These are phyloP conservation scores for Sinocyclocheilus maitianheensis DNA, from an alignment of 2,113 vertebrate species.

Conservation along the genomic window DNA sequence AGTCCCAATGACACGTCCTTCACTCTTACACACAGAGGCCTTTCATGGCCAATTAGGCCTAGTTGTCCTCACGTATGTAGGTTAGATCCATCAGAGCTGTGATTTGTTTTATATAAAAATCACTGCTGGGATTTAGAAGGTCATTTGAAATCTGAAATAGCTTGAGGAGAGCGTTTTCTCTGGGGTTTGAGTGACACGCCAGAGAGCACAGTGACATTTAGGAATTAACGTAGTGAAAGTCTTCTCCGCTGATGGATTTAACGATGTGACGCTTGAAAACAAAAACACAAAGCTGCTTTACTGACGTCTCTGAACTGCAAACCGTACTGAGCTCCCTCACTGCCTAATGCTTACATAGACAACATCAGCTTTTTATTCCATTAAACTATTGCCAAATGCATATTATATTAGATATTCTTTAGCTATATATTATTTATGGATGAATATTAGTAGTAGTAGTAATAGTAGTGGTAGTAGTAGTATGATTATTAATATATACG, in stretches of 20 bases:
- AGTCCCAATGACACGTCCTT: slow-evolving; percentile 61
- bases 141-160: slow-evolving; percentile 45
- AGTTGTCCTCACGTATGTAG: slow-evolving; percentile 39
- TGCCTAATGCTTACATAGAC: not conserved
- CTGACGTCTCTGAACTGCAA: not conserved
- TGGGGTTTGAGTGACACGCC: not conserved
- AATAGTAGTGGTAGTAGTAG: no score
- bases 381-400: not conserved
- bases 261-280: not conserved
- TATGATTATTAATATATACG: no score
- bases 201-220: slow-evolving; percentile 20
- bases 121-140: slow-evolving; percentile 54
- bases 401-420: no score
- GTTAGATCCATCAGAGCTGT: slow-evolving; percentile 50
- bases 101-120: slow-evolving; percentile 42
- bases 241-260: not conserved
- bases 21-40: slow-evolving; percentile 41
- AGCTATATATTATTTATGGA: no score
- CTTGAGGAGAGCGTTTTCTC: not conserved
- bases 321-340: not conserved
- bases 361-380: not conserved
- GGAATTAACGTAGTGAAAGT: not conserved
- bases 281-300: not conserved
- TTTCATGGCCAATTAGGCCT: slow-evolving; percentile 45
- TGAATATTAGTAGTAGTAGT: no score